Percentiles rank a stretch among this genome's conserved stretches.
These are phyloP conservation scores for Megaceryle alcyon DNA, from an alignment of 2,797 vertebrate species.

Conservation along the genomic window DNA sequence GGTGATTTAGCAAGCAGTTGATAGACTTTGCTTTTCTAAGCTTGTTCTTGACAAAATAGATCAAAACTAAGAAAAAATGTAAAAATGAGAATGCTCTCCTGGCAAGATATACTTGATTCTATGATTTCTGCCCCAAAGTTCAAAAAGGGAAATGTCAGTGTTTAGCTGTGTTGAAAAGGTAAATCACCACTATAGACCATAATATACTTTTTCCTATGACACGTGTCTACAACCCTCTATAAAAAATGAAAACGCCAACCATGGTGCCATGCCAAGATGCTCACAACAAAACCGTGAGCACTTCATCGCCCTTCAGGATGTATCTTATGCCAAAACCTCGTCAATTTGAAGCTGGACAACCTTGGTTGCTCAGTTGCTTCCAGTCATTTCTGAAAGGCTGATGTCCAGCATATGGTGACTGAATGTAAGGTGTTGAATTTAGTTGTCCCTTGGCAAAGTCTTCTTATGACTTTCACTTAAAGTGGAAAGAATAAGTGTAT, in stretches of 20 bases:
- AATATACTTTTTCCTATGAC: accelerated
- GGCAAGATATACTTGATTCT: neutral
- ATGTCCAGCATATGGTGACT: neutral
- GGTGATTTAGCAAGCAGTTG: conserved; percentile 1
- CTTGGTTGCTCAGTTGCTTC: neutral
- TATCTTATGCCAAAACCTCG: neutral
- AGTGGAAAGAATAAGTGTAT: neutral
- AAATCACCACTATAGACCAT: neutral
- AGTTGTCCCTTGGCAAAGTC: neutral
- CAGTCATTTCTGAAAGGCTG: neutral
- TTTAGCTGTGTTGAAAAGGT: neutral
- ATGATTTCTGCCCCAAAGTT: neutral
- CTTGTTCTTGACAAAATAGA: conserved; percentile 2
- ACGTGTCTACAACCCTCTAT: neutral
- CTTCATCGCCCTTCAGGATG: neutral
- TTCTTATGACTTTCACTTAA: neutral
- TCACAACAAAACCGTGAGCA: neutral
- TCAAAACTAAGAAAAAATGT: neutral
- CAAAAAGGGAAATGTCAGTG: neutral
- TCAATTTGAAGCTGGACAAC: neutral
- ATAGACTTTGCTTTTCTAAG: conserved; percentile 18
- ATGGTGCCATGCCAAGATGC: neutral
- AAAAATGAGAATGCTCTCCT: neutral
- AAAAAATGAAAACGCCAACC: neutral
- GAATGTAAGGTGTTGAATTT: neutral